A percentile compares a stretch with the other conserved stretches of the same genome.
Evolutionary conservation across 2,797 vertebrate species (phyloP).

Genomic region (Lagocephalus sceleratus): DNA sequence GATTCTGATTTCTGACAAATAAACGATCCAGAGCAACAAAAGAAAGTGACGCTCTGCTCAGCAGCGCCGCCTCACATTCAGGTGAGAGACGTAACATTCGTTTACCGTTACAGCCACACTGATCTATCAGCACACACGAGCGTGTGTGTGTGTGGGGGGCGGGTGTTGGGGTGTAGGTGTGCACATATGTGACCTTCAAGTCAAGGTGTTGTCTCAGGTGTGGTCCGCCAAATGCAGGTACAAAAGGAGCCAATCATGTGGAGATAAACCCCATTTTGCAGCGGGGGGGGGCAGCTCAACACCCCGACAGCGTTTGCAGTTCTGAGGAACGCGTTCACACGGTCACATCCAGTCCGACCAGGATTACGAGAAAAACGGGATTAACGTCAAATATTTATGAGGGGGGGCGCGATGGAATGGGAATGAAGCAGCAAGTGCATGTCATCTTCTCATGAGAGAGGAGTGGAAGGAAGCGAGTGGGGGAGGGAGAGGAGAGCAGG

Average conservation of each 20-base stretch:
- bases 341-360: no score
- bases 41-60: conserved; percentile 1
- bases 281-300: background rate
- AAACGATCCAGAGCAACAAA: background rate
- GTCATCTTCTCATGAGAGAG: conserved; percentile 52
- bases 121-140: no score
- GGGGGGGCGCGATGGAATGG: conserved; percentile 27
- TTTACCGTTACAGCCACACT: no score
- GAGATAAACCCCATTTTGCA: conserved; percentile 7
- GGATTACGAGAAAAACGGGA: background rate
- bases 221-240: conserved; percentile 23
- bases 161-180: background rate
- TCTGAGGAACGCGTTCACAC: background rate
- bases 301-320: background rate
- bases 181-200: conserved; percentile 52
- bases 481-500: conserved; percentile 47
- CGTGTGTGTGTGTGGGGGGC: background rate
- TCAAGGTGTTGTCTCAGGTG: conserved; percentile 39
- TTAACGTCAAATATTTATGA: conserved; percentile 6
- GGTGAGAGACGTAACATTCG: background rate
- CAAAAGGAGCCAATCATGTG: conserved; percentile 29
- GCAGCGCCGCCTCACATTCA: background rate
- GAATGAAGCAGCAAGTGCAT: conserved; percentile 48
- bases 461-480: conserved; percentile 36
- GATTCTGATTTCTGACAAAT: conserved; percentile 3